Base-by-base conservation (phyloP, 2,113 vertebrate species). In the Theristicus caerulescens region DNA sequence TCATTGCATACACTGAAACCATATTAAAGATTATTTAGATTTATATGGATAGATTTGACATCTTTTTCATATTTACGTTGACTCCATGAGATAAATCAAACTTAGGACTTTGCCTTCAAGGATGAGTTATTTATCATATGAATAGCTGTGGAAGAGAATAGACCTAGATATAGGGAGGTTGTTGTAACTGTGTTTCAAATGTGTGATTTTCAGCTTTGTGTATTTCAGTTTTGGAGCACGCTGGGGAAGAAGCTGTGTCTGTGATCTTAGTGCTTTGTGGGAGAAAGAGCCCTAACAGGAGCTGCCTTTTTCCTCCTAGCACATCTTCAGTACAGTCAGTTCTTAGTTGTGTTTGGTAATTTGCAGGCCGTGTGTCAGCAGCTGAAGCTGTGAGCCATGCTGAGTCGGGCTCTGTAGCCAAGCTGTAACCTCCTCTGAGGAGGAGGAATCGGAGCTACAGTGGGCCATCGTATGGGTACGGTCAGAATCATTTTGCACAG, bases 391-490 rank as follows among this genome's bases (percentile, higher is more conserved):
- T 46, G 49, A 69, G 32, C 66, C 3, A 0, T 29, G 32, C 55
- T 0, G 2, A 57, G 31, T 19, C 2, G 3, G 26, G 40, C 32
- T 8, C 14, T 22, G 36, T 20, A n/a, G 11, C 58, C 24, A 4
- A 27, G 8, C 1, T 46, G n/a, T 11, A 40, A 40, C 5, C 18
- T 54, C 5, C 31, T 31, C 38, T 38, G 38, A 38, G 38, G 38
- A 38, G 38, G 38, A 38, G n/a, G 15, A 5, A 5, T 25, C 5
- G 31, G 44, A 54, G 62, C 31, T 27, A 0, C 31, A 3, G 27
- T 6, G 24, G 15, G 36, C 2, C 0, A 0, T 11, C 3, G 8
- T 6, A 2, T 13, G 44, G 49, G 2, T 8, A 10, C 0, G 0
- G 11, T 9, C 4, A 1, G 34, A 24, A 26, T 24, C 3, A 0